These are phyloP conservation scores for Ictalurus punctatus DNA, from an alignment of 2,113 vertebrate genomes.

Conservation along the genomic window DNA sequence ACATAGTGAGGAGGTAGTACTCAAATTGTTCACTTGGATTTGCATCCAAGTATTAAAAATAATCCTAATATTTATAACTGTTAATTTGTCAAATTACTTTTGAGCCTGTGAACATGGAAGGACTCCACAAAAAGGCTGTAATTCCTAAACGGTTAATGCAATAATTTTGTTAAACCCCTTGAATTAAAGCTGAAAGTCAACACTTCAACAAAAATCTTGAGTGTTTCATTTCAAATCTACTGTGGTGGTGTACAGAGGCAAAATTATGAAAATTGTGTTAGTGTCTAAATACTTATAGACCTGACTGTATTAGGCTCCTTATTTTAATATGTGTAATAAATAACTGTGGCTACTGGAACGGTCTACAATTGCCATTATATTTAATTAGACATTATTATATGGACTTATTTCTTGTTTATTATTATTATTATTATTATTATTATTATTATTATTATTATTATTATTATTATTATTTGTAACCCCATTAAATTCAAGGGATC, in stretches of 20 bases:
- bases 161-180: not conserved
- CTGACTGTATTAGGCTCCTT: too few species aligned
- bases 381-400: not conserved
- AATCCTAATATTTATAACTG: not conserved
- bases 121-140: not conserved
- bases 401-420: not conserved
- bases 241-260: not conserved
- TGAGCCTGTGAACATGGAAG: too few species aligned
- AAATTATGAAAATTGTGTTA: not conserved
- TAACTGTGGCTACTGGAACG: not conserved
- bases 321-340: not conserved
- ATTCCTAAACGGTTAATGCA: not conserved
- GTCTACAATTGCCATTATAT: not conserved
- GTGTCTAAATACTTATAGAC: not conserved
- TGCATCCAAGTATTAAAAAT: not conserved
- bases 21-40: not conserved
- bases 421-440: too few species aligned
- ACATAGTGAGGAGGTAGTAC: not conserved
- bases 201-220: not conserved
- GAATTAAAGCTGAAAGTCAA: not conserved
- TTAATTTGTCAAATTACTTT: too few species aligned
- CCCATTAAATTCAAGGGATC: not conserved
- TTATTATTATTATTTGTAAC: not conserved
- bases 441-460: too few species aligned
- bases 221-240: not conserved